Evolutionary conservation across 2,797 vertebrate genomes (phyloP).

Genomic region (Carduelis carduelis): DNA sequence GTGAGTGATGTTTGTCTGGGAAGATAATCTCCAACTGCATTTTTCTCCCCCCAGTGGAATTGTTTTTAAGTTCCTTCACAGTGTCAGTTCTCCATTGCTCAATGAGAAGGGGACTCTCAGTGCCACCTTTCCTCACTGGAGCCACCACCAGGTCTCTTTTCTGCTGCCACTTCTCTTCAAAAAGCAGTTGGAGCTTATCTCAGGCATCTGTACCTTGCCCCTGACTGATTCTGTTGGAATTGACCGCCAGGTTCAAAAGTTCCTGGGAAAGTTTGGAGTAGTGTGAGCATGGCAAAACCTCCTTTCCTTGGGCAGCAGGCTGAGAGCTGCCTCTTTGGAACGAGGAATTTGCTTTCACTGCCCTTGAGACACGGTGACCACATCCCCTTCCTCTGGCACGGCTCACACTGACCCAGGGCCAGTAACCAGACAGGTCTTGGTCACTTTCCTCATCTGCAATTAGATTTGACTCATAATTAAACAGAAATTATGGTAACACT

Average conservation of each 20-base stretch:
- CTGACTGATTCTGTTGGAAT: neutral
- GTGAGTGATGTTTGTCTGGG: neutral
- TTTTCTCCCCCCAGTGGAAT: neutral
- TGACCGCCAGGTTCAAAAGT: neutral
- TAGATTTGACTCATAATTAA: neutral
- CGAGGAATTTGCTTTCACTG: neutral
- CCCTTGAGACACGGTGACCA: neutral
- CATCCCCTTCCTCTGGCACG: rapidly evolving
- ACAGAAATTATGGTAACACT: neutral
- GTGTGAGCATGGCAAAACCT: neutral
- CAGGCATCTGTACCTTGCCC: neutral
- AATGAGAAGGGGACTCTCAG: neutral
- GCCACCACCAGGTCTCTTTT: neutral
- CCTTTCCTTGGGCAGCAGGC: neutral
- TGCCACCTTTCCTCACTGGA: neutral
- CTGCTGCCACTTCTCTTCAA: neutral
- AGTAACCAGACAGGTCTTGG: neutral
- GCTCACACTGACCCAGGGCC: neutral
- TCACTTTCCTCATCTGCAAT: neutral
- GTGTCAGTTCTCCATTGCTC: neutral
- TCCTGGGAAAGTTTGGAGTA: neutral
- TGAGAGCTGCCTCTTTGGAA: neutral
- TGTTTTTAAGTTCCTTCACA: neutral
- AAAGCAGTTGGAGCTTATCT: neutral
- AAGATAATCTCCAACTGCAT: neutral